Conservation (phyloP, 2,797 vertebrate genomes). For the Pangasius macronema region DNA sequence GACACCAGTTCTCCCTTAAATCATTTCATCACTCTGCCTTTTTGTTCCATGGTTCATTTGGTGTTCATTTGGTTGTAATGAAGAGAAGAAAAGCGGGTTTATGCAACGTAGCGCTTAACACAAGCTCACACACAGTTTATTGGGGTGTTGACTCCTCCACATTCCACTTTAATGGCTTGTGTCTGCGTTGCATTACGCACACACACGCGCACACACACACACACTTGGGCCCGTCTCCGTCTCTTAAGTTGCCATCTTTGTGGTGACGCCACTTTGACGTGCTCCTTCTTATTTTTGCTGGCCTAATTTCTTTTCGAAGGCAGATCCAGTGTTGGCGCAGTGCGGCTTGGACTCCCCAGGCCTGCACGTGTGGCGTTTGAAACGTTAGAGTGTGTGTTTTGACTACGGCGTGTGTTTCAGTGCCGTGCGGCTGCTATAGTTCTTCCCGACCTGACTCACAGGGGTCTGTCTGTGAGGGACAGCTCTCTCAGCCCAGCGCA, state of each 20-base stretch:
- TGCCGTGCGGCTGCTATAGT: not conserved
- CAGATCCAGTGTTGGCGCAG: constrained; percentile 69
- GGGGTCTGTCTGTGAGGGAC: constrained; percentile 26
- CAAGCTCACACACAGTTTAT: constrained; percentile 61
- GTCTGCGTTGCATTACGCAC: constrained; percentile 75
- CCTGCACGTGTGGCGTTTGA: constrained; percentile 26
- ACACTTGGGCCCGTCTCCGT: constrained; percentile 63
- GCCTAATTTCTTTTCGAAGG: constrained; percentile 73
- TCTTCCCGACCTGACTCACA: constrained; percentile 43
- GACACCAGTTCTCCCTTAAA: not conserved
- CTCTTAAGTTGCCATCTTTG: constrained; percentile 75
- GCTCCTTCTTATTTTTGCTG: constrained; percentile 76
- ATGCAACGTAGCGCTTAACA: constrained; percentile 27
- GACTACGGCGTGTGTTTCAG: not conserved
- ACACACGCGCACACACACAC: constrained; percentile 64
- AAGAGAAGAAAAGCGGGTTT: constrained; percentile 42
- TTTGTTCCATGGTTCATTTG: constrained; percentile 24
- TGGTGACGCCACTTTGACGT: constrained; percentile 79
- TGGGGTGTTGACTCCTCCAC: constrained; percentile 62
- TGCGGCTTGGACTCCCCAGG: constrained; percentile 61
- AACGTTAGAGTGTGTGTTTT: not conserved
- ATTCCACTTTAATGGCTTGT: constrained; percentile 64
- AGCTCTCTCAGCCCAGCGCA: constrained; percentile 26
- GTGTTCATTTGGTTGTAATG: constrained; percentile 37
- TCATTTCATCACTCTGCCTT: constrained; percentile 1